Evolutionary conservation across 2,797 vertebrate genomes (phyloP).

Genomic region (Aplochiton taeniatus): DNA sequence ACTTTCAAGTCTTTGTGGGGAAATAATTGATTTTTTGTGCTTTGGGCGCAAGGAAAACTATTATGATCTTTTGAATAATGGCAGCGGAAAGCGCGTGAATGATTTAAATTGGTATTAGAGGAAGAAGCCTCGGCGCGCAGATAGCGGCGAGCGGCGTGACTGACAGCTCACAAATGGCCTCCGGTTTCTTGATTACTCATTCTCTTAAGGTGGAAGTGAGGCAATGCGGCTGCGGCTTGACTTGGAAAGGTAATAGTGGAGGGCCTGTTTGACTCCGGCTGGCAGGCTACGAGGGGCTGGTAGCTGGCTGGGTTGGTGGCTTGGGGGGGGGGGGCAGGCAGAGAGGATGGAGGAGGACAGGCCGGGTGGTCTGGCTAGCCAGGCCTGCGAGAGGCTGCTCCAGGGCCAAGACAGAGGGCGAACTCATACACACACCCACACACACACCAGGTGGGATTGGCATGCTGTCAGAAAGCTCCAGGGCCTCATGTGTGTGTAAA

Average conservation of each 20-base stretch:
- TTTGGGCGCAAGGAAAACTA: conserved; percentile 99
- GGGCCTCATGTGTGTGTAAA: conserved; percentile 25
- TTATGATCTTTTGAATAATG: conserved; percentile 99
- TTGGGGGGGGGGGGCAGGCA: conserved; percentile 6
- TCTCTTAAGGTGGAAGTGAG: conserved; percentile 82
- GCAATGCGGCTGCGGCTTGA: conserved; percentile 47
- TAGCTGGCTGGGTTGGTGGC: conserved; percentile 9
- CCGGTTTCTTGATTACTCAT: conserved; percentile 91
- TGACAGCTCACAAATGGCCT: conserved; percentile 92
- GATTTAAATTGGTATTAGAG: conserved; percentile 99
- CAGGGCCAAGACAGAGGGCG: conserved; percentile 48
- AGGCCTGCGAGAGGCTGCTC: conserved; percentile 51
- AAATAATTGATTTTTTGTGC: conserved; percentile 99
- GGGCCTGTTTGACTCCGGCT: conserved; percentile 53
- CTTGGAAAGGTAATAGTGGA: conserved; percentile 44
- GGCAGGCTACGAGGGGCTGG: conserved; percentile 28
- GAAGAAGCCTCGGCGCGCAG: conserved; percentile 87
- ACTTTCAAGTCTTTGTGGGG: conserved; percentile 99
- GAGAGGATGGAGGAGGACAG: conserved; percentile 43
- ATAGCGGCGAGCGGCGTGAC: conserved; percentile 85
- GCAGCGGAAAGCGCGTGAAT: conserved; percentile 98
- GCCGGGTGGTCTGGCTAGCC: conserved; percentile 54
- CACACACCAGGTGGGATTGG: conserved; percentile 51
- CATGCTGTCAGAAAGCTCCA: conserved; percentile 45
- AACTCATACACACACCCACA: conserved; percentile 46